A percentile compares a stretch with the other conserved stretches of the same genome.
Conservation (phyloP, 2,113 vertebrate genomes). For the Indri indri region DNA sequence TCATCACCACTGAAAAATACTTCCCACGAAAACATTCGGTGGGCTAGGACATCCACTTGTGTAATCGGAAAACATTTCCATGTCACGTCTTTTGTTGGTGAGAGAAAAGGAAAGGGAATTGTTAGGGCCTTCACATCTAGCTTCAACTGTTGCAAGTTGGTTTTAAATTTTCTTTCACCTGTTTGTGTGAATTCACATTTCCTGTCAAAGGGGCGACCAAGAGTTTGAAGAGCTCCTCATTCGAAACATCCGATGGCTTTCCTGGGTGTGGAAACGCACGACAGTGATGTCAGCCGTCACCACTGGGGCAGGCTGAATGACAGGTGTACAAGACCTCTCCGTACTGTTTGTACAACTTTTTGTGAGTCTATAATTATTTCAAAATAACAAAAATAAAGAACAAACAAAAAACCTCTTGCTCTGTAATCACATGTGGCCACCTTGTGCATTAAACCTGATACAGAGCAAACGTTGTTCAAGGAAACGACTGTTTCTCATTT, state of each 20-base stretch:
- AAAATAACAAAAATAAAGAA: not conserved
- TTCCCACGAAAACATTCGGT: not conserved
- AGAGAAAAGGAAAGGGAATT: not conserved
- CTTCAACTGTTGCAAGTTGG: not conserved
- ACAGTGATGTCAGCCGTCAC: not conserved
- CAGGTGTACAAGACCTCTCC: not conserved
- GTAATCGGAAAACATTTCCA: not conserved
- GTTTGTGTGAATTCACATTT: not conserved
- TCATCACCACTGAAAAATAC: not conserved
- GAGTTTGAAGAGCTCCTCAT: not conserved
- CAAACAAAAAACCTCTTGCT: not conserved
- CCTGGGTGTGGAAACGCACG: not conserved
- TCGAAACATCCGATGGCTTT: not conserved
- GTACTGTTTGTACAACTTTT: not conserved
- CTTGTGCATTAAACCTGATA: not conserved
- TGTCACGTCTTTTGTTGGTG: not conserved
- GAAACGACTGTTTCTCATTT: constrained; percentile 27
- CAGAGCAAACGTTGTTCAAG: constrained; percentile 4
- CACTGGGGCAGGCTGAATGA: not conserved
- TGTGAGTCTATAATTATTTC: constrained; percentile 16
- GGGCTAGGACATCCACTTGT: fast-evolving
- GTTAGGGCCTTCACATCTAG: not conserved
- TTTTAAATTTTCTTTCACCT: not conserved
- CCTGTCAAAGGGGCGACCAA: not conserved
- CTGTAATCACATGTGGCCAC: not conserved